These are phyloP conservation scores for Australoheros facetus DNA, from an alignment of 2,797 vertebrate genomes.

Conservation along the genomic window DNA sequence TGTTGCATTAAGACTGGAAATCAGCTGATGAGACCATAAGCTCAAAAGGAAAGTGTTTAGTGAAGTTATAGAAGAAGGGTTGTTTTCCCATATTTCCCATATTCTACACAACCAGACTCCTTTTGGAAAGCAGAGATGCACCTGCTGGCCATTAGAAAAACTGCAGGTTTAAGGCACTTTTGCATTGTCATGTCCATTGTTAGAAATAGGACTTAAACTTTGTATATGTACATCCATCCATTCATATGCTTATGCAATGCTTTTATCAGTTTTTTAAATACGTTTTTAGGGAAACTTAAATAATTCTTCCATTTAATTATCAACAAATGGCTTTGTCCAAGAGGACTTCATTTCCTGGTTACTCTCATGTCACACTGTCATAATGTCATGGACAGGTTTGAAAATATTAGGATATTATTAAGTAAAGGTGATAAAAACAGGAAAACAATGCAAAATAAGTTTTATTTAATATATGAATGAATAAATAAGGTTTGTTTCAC, in stretches of 20 bases:
- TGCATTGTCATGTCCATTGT: neutral
- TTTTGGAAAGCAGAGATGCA: neutral
- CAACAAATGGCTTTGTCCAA: neutral
- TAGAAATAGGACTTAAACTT: neutral
- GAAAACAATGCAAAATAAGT: neutral
- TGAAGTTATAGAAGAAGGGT: neutral
- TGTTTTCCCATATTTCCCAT: neutral
- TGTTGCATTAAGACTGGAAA: neutral
- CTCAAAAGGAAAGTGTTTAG: neutral
- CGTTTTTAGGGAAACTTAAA: neutral
- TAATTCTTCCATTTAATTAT: neutral
- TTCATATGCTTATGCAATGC: neutral
- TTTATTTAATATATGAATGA: accelerated
- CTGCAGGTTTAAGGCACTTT: neutral
- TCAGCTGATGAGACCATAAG: neutral
- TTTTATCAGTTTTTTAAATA: neutral
- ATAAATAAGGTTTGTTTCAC: neutral
- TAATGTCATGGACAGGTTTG: neutral
- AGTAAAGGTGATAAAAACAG: neutral
- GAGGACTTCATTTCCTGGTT: neutral
- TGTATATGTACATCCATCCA: too few species aligned
- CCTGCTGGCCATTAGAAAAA: neutral
- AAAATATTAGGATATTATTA: neutral
- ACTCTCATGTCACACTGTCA: too few species aligned
- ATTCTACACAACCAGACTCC: neutral